Conservation (phyloP, 2,888 invertebrate genomes). For the Ichneumoninae sp. region DNA sequence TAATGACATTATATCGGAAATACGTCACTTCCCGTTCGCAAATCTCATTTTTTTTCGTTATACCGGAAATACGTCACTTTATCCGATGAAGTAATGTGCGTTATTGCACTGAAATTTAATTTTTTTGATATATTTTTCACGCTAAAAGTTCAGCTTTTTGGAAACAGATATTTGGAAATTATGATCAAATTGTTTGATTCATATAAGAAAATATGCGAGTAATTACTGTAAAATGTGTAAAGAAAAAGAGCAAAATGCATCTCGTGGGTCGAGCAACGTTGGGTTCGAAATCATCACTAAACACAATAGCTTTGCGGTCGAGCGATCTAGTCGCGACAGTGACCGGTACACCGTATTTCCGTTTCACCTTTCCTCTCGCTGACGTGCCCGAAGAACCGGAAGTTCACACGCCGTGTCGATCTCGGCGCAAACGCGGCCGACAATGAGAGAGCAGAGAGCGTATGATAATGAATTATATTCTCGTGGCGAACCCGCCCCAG, state of each 20-base stretch:
- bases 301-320: background rate
- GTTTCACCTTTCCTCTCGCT: constrained; percentile 38
- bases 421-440: constrained; percentile 32
- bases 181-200: background rate
- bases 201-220: background rate
- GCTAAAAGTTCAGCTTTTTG: too few species aligned
- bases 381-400: constrained; percentile 34
- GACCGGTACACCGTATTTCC: constrained; percentile 52
- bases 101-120: too few species aligned
- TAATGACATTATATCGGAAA: too few species aligned
- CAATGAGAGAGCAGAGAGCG: constrained; percentile 39
- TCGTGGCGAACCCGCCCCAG: constrained; percentile 13
- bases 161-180: too few species aligned
- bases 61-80: too few species aligned
- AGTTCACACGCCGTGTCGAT: constrained; percentile 39
- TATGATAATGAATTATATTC: constrained; percentile 39
- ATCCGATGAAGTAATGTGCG: too few species aligned
- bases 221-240: background rate
- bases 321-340: constrained; percentile 6
- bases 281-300: background rate
- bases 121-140: too few species aligned
- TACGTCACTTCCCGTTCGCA: too few species aligned
- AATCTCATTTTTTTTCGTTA: too few species aligned
- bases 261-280: background rate
- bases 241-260: background rate